phyloP scores from a whole-genome alignment of 2,113 vertebrate genomes.

The Spermophilus dauricus region DNA sequence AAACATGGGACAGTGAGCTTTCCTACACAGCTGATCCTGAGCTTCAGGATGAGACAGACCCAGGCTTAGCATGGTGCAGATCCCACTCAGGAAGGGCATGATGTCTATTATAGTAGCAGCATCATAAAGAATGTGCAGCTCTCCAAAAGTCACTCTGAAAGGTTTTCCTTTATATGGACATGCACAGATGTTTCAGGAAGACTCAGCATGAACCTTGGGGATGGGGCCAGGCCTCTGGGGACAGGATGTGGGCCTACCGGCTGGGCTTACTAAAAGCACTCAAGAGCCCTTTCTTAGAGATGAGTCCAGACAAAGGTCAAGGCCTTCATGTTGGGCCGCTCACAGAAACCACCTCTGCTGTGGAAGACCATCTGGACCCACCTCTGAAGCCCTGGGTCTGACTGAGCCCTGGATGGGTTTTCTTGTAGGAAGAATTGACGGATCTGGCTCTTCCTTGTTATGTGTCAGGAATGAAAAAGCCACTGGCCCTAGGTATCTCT shows the following conservation, averaged over 20 bases:
- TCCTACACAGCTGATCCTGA: background rate
- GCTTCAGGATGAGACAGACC: background rate
- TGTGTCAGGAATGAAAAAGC: conserved; percentile 91
- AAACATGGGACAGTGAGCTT: fast-evolving
- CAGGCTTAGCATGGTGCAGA: background rate
- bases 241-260: fast-evolving
- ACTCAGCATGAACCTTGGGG: background rate
- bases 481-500: conserved; percentile 90
- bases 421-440: conserved; percentile 90
- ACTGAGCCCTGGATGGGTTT: background rate
- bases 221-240: background rate
- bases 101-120: background rate
- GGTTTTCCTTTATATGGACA: background rate
- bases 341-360: background rate
- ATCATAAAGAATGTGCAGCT: background rate
- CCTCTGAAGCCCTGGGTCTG: background rate
- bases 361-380: background rate
- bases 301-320: background rate
- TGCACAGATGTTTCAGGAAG: no score
- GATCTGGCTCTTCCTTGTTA: conserved; percentile 91
- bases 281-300: background rate
- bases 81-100: background rate
- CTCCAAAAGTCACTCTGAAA: background rate
- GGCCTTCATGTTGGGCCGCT: background rate
- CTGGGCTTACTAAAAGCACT: background rate